Evolutionary conservation across 2,797 vertebrate genomes (phyloP).

Genomic region (Leptodactylus fallax): DNA sequence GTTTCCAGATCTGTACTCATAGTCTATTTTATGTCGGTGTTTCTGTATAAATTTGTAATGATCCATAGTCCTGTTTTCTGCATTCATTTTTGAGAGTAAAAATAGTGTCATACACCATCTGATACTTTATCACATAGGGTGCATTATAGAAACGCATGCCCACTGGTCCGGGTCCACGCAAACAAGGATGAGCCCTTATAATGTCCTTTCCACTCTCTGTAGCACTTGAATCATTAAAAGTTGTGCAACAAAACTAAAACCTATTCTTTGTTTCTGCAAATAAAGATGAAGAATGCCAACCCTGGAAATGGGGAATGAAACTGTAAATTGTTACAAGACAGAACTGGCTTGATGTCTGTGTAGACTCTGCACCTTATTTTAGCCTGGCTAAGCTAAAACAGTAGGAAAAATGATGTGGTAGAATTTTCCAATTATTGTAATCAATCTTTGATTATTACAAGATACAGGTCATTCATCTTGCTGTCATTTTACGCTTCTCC

Average conservation of each 20-base stretch:
- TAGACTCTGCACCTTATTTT: background rate
- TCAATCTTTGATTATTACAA: slow-evolving; percentile 34
- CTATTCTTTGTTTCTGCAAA: background rate
- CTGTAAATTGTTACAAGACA: background rate
- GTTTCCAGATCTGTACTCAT: no score
- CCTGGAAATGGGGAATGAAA: background rate
- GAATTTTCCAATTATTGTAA: slow-evolving; percentile 38
- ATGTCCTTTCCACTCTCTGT: background rate
- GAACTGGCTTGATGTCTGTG: background rate
- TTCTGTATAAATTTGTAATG: no score
- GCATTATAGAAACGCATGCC: no score
- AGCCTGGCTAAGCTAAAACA: slow-evolving; percentile 3
- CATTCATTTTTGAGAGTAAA: no score
- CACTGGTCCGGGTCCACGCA: no score
- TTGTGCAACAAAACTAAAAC: background rate
- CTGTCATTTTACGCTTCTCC: slow-evolving; percentile 10
- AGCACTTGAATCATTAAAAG: background rate
- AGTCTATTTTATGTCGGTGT: no score
- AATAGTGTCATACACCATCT: no score
- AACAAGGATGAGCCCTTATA: background rate
- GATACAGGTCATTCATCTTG: slow-evolving; percentile 32
- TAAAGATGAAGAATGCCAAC: background rate
- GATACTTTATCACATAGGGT: no score
- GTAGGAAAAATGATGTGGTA: slow-evolving; percentile 8
- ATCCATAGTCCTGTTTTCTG: no score